A percentile compares a stretch with the other conserved stretches of the same genome.
Conservation (phyloP, 2,888 invertebrate genomes). For the Apotomis turbidana region DNA sequence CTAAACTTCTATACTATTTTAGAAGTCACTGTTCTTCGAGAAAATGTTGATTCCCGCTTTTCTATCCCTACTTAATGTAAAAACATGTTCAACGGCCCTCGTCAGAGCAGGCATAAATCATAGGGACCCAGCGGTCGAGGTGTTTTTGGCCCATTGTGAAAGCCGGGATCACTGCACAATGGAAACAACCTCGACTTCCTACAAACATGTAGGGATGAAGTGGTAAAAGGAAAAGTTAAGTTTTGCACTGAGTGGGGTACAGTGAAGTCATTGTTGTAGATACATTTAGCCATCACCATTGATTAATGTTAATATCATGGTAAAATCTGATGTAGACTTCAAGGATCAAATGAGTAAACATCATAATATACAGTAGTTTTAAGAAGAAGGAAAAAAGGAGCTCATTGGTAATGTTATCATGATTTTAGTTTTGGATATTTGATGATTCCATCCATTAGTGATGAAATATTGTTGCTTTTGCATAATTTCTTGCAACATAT, state of each 20-base stretch:
- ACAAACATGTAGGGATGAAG: constrained; percentile 5
- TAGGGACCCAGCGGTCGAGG: constrained; percentile 1
- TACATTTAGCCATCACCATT: not conserved
- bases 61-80: not conserved
- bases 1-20: no score
- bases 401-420: no score
- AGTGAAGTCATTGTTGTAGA: constrained; percentile 12
- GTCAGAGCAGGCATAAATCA: constrained; percentile 16
- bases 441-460: no score
- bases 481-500: no score
- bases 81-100: not conserved
- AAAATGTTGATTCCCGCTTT: no score
- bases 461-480: no score
- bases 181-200: constrained; percentile 14
- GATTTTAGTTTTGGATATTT: no score
- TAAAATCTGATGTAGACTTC: no score
- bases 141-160: constrained; percentile 9
- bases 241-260: not conserved
- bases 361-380: no score
- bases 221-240: constrained; percentile 7
- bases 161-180: constrained; percentile 13
- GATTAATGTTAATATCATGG: not conserved
- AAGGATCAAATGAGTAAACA: no score
- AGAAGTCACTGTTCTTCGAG: no score
- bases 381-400: no score